Evolutionary conservation across 2,888 invertebrate species (phyloP).

Genomic region (Drosophila meridiana): DNA sequence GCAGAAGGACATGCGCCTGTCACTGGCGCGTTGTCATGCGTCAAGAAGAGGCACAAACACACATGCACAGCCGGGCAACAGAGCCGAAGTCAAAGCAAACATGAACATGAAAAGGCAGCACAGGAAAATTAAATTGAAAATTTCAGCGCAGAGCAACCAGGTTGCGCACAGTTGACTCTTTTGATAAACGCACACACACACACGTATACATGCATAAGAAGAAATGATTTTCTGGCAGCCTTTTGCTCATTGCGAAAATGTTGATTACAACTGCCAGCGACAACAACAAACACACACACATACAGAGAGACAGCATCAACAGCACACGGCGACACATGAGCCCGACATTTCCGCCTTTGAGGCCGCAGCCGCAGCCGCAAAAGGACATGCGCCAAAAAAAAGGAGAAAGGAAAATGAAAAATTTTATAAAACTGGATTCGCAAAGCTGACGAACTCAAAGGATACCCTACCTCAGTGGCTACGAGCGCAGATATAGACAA

Average conservation of each 20-base stretch:
- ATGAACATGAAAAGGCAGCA: constrained; percentile 64
- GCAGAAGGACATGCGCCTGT: constrained; percentile 68
- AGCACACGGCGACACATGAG: constrained; percentile 73
- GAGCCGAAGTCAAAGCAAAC: constrained; percentile 75
- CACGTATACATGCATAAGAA: constrained; percentile 1
- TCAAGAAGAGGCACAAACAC: constrained; percentile 55
- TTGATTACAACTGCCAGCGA: constrained; percentile 66
- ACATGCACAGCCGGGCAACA: constrained; percentile 33
- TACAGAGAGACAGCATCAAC: constrained; percentile 28
- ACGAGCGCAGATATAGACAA: too few species aligned
- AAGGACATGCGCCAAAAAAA: constrained; percentile 76
- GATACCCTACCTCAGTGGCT: constrained; percentile 1
- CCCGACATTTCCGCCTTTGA: constrained; percentile 76
- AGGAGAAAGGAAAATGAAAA: constrained; percentile 55
- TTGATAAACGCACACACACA: constrained; percentile 67
- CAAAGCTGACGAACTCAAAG: background rate
- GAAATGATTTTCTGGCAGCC: constrained; percentile 44
- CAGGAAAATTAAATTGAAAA: constrained; percentile 81
- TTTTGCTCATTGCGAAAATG: constrained; percentile 64
- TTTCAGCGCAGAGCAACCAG: constrained; percentile 74
- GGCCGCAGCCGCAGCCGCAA: constrained; percentile 60
- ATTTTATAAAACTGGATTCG: constrained; percentile 36
- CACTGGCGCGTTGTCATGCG: constrained; percentile 73
- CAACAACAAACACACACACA: constrained; percentile 35
- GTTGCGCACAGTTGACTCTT: constrained; percentile 76